Conservation (phyloP, 2,888 invertebrate species). For the Amiota minor region DNA sequence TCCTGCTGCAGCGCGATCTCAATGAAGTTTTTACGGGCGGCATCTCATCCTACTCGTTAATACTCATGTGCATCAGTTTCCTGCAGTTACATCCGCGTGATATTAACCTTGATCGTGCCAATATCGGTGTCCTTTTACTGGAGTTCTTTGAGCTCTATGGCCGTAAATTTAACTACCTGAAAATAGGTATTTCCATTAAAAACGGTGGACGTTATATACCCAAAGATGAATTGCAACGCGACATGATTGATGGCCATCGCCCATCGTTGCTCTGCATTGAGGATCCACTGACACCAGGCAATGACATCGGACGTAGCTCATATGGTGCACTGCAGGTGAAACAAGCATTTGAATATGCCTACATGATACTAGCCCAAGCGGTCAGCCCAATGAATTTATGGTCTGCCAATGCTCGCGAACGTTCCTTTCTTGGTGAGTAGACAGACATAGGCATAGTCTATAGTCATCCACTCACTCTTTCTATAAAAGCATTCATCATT, state of each 20-base stretch:
- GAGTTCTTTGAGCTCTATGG: slow-evolving; percentile 99
- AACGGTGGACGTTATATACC: slow-evolving; percentile 94
- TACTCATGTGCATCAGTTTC: slow-evolving; percentile 98
- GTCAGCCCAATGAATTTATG: slow-evolving; percentile 76
- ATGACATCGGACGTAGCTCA: slow-evolving; percentile 98
- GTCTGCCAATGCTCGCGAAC: slow-evolving; percentile 76
- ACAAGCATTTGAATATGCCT: slow-evolving; percentile 97
- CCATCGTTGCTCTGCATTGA: slow-evolving; percentile 97
- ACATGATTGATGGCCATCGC: slow-evolving; percentile 95
- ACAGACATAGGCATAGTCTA: background rate
- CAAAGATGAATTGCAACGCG: slow-evolving; percentile 93
- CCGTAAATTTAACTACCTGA: slow-evolving; percentile 95
- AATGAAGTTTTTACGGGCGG: slow-evolving; percentile 99
- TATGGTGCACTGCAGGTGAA: slow-evolving; percentile 84
- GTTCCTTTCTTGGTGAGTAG: slow-evolving; percentile 79
- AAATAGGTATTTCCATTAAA: slow-evolving; percentile 88
- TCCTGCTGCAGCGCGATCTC: slow-evolving; percentile 96
- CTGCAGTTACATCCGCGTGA: slow-evolving; percentile 92
- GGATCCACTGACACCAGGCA: slow-evolving; percentile 95
- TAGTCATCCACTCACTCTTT: background rate
- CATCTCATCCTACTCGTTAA: slow-evolving; percentile 98
- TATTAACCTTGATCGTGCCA: slow-evolving; percentile 81
- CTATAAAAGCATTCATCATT: background rate
- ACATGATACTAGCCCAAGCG: slow-evolving; percentile 85
- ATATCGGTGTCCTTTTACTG: slow-evolving; percentile 94